Base-by-base conservation (phyloP, 2,113 vertebrate species). In the Microtus ochrogaster region DNA sequence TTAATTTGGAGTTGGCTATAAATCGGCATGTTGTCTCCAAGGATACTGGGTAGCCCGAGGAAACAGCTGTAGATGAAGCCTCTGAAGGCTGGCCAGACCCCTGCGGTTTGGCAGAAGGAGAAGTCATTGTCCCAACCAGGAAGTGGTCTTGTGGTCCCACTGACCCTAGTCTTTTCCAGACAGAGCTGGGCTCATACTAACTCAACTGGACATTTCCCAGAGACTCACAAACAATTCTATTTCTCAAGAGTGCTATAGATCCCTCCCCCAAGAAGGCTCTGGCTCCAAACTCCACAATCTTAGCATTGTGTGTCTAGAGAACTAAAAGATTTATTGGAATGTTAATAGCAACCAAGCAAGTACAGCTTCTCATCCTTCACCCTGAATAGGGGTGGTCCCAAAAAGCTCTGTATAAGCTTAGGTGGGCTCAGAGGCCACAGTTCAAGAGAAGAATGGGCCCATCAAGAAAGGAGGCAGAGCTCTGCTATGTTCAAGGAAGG, bases 81-180 rank as follows among this genome's bases (percentile, higher is more conserved):
- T 91, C 85, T 95, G 85, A 97, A 94, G 96, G 77, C 90, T 70
- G 84, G 97, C 95, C 97, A 98, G 93, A 41, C 84, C 90, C 92
- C 94, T 97, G 96, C 94, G 97, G 97, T 91, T 97, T 97, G 95
- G 96, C 97, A 97, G 61, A 41, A 91, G 68, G 86, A 92, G 82
- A 96, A 68, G 58, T 93, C 94, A 97, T 92, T 98, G 93, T 98
- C 93, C 44, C 78, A 86, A 95, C 74, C 88, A 97, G 97, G 97
- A 98, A 97, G 96, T 97, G 91, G 90, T 95, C 95, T 92, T 91
- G 90, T 93, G 96, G 92, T 96, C 73, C 93, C 72, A 86, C 82
- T 83, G 92, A 97, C 81, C 58, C 94, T 83, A 94, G 90, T 87
- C 70, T 91, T 94, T 95, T 92, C 91, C 55, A 97, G 91, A 78